Base-by-base conservation (phyloP, 2,797 vertebrate species). In the Tenualosa ilisha region DNA sequence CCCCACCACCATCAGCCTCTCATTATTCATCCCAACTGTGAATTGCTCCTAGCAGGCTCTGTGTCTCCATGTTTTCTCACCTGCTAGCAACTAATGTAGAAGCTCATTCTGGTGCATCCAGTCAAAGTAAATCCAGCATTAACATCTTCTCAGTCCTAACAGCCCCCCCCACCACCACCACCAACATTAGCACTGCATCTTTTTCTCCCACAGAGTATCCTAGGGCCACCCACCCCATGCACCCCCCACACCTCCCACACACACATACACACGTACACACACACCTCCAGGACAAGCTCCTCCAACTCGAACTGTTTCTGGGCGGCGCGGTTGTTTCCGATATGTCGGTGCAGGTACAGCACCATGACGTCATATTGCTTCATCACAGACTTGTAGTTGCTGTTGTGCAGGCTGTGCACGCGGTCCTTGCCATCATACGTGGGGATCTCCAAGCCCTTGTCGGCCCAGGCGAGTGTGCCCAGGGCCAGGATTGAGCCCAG, bases 281-380 rank as follows among this genome's bases (percentile, higher is more conserved):
- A 93, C 93, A 98, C 97, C 97, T 98, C 97, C 90, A 98, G 87
- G 81, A 96, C 95, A 84, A 97, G 93, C 90, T 98, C 97, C 85
- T 98, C 97, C 92, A 97, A 95, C 91, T 97, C 96, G 63, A 96
- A 95, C 91, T 97, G 97, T 86, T 96, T 96, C 88, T 89, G 94
- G 15, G 96, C 96, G 46, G 90, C 94, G 88, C 95, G 96, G 94
- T 94, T 94, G 0, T 95, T 94, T 1, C 93, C 95, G 0, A 96
- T 93, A 9, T 97, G 94, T 82, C 95, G 95, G 56, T 97, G 97
- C 92, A 96, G 97, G 89, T 97, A 97, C 92, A 98, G 95, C 2
- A 97, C 97, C 95, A 98, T 96, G 85, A 97, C 95, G 2, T 97
- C 97, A 9, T 95, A 97, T 91, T 96, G 95, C 94, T 97, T 97